phyloP scores from a whole-genome alignment of 2,113 vertebrate species.

The Prionailurus bengalensis region DNA sequence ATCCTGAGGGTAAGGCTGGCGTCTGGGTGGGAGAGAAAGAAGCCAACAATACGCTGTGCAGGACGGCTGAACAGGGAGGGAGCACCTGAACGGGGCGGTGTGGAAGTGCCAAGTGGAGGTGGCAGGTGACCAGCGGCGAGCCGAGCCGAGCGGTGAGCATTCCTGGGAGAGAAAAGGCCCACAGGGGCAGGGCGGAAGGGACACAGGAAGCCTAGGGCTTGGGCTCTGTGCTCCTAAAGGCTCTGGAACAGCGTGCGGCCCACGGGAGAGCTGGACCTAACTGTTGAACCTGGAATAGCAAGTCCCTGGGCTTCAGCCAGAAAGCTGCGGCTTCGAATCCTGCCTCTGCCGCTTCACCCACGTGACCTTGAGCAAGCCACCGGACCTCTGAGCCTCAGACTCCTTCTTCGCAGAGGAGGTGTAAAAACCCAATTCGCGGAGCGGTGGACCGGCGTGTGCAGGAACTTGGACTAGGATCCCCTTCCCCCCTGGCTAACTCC shows the following conservation, averaged over 20 bases:
- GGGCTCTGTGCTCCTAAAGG: not conserved
- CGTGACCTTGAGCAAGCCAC: conserved; percentile 12
- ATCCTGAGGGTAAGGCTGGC: not conserved
- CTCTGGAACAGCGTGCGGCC: not conserved
- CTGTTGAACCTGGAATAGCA: not conserved
- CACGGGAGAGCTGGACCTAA: not conserved
- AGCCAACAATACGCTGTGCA: not conserved
- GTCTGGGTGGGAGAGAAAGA: not conserved
- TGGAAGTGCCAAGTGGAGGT: not conserved
- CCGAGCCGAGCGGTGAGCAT: too few species aligned
- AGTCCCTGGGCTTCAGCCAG: not conserved
- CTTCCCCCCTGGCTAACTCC: not conserved
- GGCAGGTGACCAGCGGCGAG: not conserved
- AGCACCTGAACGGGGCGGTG: not conserved
- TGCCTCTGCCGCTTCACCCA: not conserved
- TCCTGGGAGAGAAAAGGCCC: not conserved
- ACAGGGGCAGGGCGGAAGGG: not conserved
- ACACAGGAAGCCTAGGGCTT: not conserved
- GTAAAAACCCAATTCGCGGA: not conserved
- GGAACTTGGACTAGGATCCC: not conserved
- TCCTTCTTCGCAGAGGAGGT: not conserved
- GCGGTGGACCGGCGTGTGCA: too few species aligned
- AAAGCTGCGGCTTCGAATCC: not conserved
- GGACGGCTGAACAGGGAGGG: not conserved
- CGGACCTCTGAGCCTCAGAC: not conserved